Evolutionary conservation across 2,888 invertebrate genomes (phyloP).

Genomic region (Apodemia duryi): DNA sequence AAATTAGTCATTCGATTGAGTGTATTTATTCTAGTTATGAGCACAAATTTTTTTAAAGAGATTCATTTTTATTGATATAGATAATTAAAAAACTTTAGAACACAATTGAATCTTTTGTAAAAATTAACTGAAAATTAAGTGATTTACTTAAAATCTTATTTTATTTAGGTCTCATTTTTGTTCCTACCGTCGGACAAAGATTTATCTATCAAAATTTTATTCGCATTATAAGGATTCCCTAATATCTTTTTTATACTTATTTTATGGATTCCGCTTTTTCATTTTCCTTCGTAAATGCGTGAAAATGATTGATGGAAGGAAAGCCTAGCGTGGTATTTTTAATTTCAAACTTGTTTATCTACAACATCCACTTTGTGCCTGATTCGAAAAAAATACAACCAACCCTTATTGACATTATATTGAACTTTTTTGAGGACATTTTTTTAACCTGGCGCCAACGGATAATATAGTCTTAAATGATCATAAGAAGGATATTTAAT

Average conservation of each 20-base stretch:
- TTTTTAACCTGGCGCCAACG: too few relatives aligned
- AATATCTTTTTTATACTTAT: conserved; percentile 14
- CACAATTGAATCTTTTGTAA: too few relatives aligned
- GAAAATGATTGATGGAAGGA: conserved; percentile 10
- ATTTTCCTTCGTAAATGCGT: conserved; percentile 6
- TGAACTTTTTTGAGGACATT: too few relatives aligned
- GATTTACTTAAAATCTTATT: neutral
- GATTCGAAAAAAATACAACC: neutral
- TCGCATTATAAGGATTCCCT: conserved; percentile 10
- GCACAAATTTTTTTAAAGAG: too few relatives aligned
- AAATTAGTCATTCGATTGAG: too few relatives aligned
- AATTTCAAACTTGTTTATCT: conserved; percentile 9
- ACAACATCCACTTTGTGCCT: neutral
- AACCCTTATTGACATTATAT: neutral
- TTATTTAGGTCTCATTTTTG: conserved; percentile 16
- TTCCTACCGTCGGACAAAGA: conserved; percentile 3
- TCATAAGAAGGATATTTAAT: too few relatives aligned
- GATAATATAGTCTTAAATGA: too few relatives aligned
- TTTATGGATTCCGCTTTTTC: conserved; percentile 10
- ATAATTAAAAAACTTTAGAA: too few relatives aligned
- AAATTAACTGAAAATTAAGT: neutral
- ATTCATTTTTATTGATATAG: too few relatives aligned
- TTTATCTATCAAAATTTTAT: conserved; percentile 9
- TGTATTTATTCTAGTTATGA: too few relatives aligned
- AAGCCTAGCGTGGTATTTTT: conserved; percentile 4